These are phyloP conservation scores for Papilio machaon DNA, from an alignment of 1,140 invertebrate species.

Conservation along the genomic window DNA sequence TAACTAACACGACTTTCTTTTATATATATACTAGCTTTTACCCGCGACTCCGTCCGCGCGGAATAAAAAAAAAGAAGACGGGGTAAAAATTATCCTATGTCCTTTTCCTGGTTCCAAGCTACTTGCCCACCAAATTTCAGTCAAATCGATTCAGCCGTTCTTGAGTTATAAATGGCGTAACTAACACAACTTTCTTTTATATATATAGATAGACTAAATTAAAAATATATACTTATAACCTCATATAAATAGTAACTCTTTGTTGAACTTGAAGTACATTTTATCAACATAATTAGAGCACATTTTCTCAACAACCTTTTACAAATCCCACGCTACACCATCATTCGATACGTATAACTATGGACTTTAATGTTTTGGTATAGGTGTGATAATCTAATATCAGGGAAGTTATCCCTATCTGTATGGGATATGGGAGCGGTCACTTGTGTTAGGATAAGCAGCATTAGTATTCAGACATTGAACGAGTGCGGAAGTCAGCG, in stretches of 20 bases:
- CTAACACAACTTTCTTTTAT: too few species aligned
- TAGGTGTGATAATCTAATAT: background rate
- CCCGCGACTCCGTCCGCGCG: too few species aligned
- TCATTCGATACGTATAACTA: background rate
- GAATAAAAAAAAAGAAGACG: too few species aligned
- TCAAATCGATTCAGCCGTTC: too few species aligned
- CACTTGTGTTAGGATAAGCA: conserved; percentile 15
- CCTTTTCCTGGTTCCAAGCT: too few species aligned
- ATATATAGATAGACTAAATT: too few species aligned
- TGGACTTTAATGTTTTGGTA: background rate
- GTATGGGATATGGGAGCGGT: conserved; percentile 8
- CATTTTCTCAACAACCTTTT: background rate
- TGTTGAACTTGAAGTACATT: background rate
- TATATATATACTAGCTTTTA: too few species aligned
- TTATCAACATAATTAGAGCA: conserved; percentile 6
- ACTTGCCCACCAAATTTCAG: too few species aligned
- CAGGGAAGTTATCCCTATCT: background rate
- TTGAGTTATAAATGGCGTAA: too few species aligned
- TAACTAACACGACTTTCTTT: too few species aligned
- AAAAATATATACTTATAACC: background rate
- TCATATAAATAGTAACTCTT: background rate
- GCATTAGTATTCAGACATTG: conserved; percentile 21
- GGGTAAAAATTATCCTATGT: too few species aligned
- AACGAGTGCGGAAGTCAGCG: conserved; percentile 8
- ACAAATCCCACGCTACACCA: background rate